These are phyloP conservation scores for Hypsibius dujardini DNA, from an alignment of 1,140 invertebrate species.

Conservation along the genomic window DNA sequence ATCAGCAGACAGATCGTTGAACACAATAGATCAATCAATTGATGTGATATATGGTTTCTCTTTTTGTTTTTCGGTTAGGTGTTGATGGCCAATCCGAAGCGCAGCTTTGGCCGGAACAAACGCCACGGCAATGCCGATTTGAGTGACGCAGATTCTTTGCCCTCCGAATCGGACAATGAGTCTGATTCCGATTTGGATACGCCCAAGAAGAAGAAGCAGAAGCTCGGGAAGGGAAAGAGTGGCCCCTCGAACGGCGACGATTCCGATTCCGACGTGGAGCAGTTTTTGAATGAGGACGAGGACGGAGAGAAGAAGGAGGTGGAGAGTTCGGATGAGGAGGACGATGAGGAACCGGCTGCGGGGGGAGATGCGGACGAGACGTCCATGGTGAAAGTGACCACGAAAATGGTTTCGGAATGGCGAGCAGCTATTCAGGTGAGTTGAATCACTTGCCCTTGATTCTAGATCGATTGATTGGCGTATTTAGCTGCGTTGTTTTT, in stretches of 20 bases:
- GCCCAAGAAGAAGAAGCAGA: not conserved
- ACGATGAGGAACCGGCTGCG: no score
- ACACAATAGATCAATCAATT: no score
- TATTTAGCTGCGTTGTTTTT: no score
- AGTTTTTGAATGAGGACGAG: conserved; percentile 9
- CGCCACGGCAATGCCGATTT: conserved; percentile 1
- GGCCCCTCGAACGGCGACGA: not conserved
- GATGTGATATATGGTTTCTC: no score
- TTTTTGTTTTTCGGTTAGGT: no score
- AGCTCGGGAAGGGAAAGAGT: not conserved
- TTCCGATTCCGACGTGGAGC: conserved; percentile 14
- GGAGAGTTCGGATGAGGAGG: no score
- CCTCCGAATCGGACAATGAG: conserved; percentile 5
- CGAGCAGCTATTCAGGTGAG: not conserved
- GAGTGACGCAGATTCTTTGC: conserved; percentile 1
- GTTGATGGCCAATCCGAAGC: conserved; percentile 3
- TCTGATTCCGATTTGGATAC: not conserved
- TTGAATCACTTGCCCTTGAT: no score
- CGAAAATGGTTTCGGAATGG: not conserved
- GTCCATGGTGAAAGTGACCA: not conserved
- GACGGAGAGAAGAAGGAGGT: not conserved
- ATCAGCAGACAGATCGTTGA: no score
- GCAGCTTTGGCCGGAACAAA: not conserved
- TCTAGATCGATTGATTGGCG: no score
- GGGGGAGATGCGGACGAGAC: not conserved